Percentiles rank a stretch among this genome's conserved stretches.
These are phyloP conservation scores for Xiphophorus maculatus DNA, from an alignment of 2,113 vertebrate genomes.

Conservation along the genomic window DNA sequence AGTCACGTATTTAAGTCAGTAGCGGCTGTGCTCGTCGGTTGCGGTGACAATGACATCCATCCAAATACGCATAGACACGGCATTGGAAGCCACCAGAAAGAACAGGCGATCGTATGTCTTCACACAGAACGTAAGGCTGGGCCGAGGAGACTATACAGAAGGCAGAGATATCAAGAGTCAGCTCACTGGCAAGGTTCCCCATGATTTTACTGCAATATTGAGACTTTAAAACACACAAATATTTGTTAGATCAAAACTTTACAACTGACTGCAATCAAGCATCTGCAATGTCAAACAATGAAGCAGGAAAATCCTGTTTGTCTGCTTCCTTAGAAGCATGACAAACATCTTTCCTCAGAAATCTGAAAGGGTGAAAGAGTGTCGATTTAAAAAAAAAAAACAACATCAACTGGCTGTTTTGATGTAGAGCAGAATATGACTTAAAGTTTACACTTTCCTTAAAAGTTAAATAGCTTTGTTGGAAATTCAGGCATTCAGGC, in stretches of 20 bases:
- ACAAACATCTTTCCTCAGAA: background rate
- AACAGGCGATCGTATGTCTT: slow-evolving; percentile 93
- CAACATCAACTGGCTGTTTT: background rate
- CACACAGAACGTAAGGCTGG: slow-evolving; percentile 89
- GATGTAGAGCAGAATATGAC: background rate
- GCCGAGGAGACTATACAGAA: slow-evolving; percentile 83
- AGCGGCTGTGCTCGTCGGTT: slow-evolving; percentile 86
- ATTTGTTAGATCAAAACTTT: background rate
- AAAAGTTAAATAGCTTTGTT: background rate
- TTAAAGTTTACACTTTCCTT: background rate
- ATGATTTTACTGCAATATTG: background rate
- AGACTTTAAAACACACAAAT: background rate
- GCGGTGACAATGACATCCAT: slow-evolving; percentile 92
- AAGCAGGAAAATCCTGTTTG: background rate
- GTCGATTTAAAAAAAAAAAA: background rate
- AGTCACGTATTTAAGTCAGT: slow-evolving; percentile 69
- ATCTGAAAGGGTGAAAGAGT: too few species aligned
- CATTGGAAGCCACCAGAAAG: slow-evolving; percentile 87
- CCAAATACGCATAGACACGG: slow-evolving; percentile 91
- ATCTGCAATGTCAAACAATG: background rate
- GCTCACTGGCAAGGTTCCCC: background rate
- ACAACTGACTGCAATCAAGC: background rate
- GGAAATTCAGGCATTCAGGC: too few species aligned
- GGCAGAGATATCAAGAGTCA: background rate
- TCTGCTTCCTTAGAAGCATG: background rate